A percentile compares a stretch with the other conserved stretches of the same genome.
phyloP scores from a whole-genome alignment of 2,797 vertebrate genomes.

The Hipposideros larvatus region DNA sequence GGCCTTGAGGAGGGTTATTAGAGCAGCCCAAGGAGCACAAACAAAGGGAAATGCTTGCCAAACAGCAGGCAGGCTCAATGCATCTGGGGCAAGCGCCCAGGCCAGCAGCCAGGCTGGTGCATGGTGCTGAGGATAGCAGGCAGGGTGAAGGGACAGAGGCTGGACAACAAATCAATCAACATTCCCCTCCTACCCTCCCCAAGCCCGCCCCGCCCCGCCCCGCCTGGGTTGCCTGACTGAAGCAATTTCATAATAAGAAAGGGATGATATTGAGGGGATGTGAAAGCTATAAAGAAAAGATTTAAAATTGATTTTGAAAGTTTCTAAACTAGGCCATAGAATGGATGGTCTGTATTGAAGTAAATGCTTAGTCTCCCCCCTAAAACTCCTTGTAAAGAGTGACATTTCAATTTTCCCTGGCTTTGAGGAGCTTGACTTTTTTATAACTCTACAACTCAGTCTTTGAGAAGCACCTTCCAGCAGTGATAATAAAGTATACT shows the following conservation, averaged over 20 bases:
- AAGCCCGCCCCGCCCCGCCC: background rate
- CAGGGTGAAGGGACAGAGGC: background rate
- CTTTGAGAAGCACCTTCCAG: slow-evolving; percentile 80
- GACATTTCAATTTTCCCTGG: slow-evolving; percentile 84
- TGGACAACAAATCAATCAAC: background rate
- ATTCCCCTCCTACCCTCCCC: background rate
- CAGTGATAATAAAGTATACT: slow-evolving; percentile 72
- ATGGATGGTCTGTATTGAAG: slow-evolving; percentile 69
- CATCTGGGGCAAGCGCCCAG: accelerated
- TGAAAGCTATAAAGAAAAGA: slow-evolving; percentile 77
- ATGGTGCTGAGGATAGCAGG: background rate
- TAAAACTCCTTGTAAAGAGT: slow-evolving; percentile 74
- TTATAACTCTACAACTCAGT: slow-evolving; percentile 77
- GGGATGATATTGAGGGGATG: slow-evolving; percentile 61
- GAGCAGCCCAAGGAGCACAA: slow-evolving; percentile 62
- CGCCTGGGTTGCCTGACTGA: background rate
- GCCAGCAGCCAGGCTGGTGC: background rate
- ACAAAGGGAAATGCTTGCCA: slow-evolving; percentile 73
- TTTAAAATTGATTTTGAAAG: slow-evolving; percentile 81
- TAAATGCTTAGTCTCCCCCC: slow-evolving; percentile 77
- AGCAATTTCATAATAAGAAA: slow-evolving; percentile 52
- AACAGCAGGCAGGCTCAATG: slow-evolving; percentile 55
- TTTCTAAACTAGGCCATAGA: slow-evolving; percentile 81
- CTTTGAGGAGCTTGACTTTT: slow-evolving; percentile 80
- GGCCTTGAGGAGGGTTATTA: slow-evolving; percentile 84